Conservation (phyloP, 2,888 invertebrate genomes). For the Macrosiphum euphorbiae region DNA sequence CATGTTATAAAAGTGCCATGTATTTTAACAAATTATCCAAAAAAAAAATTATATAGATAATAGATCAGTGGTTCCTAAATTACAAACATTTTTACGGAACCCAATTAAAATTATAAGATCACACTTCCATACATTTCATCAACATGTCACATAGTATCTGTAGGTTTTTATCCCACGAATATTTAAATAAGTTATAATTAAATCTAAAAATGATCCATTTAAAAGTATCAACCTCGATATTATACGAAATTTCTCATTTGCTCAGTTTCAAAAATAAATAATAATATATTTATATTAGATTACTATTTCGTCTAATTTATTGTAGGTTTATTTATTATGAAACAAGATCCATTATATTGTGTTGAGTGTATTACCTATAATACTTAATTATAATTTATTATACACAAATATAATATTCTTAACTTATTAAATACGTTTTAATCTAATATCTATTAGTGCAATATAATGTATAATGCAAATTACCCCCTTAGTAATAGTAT, state of each 20-base stretch:
- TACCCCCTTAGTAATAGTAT: background rate
- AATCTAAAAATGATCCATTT: background rate
- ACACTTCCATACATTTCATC: background rate
- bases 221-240: background rate
- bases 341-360: background rate
- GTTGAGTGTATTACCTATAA: too few relatives aligned
- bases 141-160: background rate
- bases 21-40: background rate
- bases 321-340: background rate
- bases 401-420: background rate
- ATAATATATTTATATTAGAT: background rate
- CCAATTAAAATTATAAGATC: background rate
- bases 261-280: background rate
- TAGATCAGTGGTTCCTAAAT: background rate
- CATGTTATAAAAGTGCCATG: background rate
- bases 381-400: too few relatives aligned
- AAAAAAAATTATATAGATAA: background rate
- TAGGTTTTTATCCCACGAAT: background rate
- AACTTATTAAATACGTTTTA: background rate
- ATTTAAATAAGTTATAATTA: background rate
- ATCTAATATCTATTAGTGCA: background rate
- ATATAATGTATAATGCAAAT: background rate
- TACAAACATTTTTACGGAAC: background rate
- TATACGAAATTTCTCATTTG: background rate
- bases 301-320: background rate